Percentiles rank a stretch among this genome's conserved stretches.
Conservation (phyloP, 2,888 invertebrate species). For the Dynastes tityus region DNA sequence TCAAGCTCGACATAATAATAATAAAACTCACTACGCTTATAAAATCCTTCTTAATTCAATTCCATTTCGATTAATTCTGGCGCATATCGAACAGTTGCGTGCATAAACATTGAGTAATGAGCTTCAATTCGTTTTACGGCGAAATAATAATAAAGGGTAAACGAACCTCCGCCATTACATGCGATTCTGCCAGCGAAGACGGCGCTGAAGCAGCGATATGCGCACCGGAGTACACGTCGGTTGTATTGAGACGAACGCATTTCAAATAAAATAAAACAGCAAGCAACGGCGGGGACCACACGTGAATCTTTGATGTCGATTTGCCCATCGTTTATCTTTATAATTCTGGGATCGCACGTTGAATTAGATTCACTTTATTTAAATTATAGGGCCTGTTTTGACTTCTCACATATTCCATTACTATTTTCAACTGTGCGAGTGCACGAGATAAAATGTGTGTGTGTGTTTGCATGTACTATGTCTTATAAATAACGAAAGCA, state of each 20-base stretch:
- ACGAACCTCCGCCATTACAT: slow-evolving; percentile 14
- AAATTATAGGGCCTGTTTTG: slow-evolving; percentile 13
- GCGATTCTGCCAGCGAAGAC: background rate
- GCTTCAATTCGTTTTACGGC: slow-evolving; percentile 29
- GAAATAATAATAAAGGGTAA: slow-evolving; percentile 38
- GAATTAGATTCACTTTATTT: slow-evolving; percentile 29
- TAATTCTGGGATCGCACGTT: slow-evolving; percentile 23
- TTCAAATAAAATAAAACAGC: slow-evolving; percentile 8
- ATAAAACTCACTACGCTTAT: background rate
- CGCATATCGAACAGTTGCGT: background rate
- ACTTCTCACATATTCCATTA: slow-evolving; percentile 18
- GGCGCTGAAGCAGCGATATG: background rate
- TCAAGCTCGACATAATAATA: background rate
- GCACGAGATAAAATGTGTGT: background rate
- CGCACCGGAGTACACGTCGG: background rate
- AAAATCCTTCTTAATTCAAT: slow-evolving; percentile 1
- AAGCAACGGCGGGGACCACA: slow-evolving; percentile 8
- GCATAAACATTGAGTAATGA: slow-evolving; percentile 36
- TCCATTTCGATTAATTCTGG: slow-evolving; percentile 19
- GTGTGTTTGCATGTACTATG: background rate
- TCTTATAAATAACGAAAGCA: background rate
- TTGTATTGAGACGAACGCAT: background rate
- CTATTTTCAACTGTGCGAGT: slow-evolving; percentile 2
- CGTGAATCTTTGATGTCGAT: slow-evolving; percentile 26
- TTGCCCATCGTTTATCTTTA: slow-evolving; percentile 26